A percentile compares a stretch with the other conserved stretches of the same genome.
phyloP scores from a whole-genome alignment of 2,797 vertebrate species.

The Alectoris magna region DNA sequence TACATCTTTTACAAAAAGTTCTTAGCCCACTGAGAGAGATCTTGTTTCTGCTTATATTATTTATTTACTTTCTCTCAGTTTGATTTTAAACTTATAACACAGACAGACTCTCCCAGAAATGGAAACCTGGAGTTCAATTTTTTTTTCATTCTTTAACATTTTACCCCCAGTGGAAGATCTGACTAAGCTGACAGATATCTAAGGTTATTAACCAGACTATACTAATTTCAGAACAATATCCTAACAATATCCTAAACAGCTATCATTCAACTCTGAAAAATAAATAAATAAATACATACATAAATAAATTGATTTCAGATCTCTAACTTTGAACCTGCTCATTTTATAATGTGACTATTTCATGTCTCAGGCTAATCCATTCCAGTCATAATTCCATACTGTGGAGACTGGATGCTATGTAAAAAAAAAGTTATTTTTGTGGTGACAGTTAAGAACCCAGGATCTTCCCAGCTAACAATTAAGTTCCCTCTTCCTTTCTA shows the following conservation, averaged over 20 bases:
- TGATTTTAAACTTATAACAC: neutral
- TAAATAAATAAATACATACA: neutral
- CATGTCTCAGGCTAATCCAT: neutral
- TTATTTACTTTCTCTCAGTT: neutral
- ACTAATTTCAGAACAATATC: neutral
- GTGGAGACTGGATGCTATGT: neutral
- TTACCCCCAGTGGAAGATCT: neutral
- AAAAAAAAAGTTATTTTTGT: neutral
- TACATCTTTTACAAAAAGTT: neutral
- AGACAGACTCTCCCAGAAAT: neutral
- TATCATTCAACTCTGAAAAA: neutral
- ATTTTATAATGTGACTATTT: neutral
- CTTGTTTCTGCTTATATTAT: neutral
- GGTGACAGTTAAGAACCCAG: neutral
- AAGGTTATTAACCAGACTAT: neutral
- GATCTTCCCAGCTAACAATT: slow-evolving; percentile 21
- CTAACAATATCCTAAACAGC: neutral
- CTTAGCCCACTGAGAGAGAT: neutral
- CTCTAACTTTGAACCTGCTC: neutral
- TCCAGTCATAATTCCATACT: neutral
- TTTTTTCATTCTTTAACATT: neutral
- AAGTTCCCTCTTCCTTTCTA: neutral
- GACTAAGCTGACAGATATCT: neutral
- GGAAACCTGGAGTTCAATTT: neutral
- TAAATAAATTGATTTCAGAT: neutral